phyloP scores from a whole-genome alignment of 2,888 invertebrate species.

The Agrotis exclamationis region DNA sequence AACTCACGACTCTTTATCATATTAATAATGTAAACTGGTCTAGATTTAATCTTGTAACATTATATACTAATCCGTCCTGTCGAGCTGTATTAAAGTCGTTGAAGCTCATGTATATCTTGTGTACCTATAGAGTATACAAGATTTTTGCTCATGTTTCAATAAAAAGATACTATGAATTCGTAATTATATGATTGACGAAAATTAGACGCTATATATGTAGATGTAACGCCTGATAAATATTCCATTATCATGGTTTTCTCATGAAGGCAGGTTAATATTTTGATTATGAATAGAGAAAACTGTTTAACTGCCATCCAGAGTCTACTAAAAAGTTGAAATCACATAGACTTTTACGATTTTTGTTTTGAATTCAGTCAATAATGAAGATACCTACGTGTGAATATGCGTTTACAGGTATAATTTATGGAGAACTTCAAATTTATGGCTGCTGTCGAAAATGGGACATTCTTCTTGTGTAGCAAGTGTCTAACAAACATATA shows the following conservation, averaged over 20 bases:
- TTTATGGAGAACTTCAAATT: neutral
- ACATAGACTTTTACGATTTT: neutral
- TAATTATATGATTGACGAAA: neutral
- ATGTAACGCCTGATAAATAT: neutral
- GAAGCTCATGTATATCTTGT: constrained; percentile 28
- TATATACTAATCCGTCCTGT: constrained; percentile 41
- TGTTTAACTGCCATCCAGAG: neutral
- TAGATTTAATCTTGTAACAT: constrained; percentile 53
- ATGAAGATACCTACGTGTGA: neutral
- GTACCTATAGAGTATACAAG: constrained; percentile 14
- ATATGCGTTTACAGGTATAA: neutral
- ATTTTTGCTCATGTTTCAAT: constrained; percentile 10
- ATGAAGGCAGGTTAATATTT: neutral
- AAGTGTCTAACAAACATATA: neutral
- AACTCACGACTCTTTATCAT: constrained; percentile 35
- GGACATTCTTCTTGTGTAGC: neutral
- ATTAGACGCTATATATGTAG: neutral
- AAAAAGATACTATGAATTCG: constrained; percentile 1
- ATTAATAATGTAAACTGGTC: constrained; percentile 43
- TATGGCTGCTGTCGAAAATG: neutral
- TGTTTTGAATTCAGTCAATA: neutral
- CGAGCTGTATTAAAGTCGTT: constrained; percentile 37
- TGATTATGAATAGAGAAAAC: neutral
- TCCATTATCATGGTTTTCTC: constrained; percentile 1
- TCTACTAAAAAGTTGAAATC: neutral